Base-by-base conservation (phyloP, 2,888 invertebrate species). In the Lasioglossum calceatum region DNA sequence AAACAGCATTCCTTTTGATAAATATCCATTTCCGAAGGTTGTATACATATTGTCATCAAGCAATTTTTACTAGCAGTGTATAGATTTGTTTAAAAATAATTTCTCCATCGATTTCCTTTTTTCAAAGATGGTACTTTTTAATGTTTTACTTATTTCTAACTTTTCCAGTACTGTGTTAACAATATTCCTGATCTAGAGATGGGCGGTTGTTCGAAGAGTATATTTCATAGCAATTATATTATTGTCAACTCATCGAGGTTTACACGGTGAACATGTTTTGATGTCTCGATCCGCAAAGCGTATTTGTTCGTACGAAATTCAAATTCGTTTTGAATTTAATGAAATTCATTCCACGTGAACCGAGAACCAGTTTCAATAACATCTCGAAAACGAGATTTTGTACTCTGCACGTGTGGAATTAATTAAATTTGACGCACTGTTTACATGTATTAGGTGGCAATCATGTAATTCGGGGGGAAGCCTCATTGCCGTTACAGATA, bases 221-320 rank as follows among this genome's bases (percentile, higher is more conserved):
- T 16, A 32, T 16, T 16, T 32, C 16, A 2, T 5, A 19, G 10
- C 8, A 70, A 36, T 23, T 70, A 70, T 10, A 23, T 39, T 39
- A 70, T 70, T 36, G 67, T 32, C 19, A 36, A 70, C 19, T 1
- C 23, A 36, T 23, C 23, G 10, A 39, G 4, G 4, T 70, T 23
- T 70, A 39, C 39, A 47, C 2, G 4, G 14, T 23, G 8, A 58
- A 27, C 16, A 71, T 23, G 19, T 50, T 74, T 79, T 58, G 47
- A 47, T 70, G 54, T 54, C 70, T 70, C 70, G 19, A 23, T 23
- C n/a, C 23, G 47, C 23, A 5, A 61, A 5, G 1, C 19, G 16
- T 64, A 73, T 42, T 81, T 71, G 39, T 71, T 42, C 39, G 39
- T 12, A 67, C 47, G 44, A 81, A 72, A 71, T 61, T 36, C 23